These are phyloP conservation scores for Sebastiscus tertius DNA, from an alignment of 2,797 vertebrate genomes.

Conservation along the genomic window DNA sequence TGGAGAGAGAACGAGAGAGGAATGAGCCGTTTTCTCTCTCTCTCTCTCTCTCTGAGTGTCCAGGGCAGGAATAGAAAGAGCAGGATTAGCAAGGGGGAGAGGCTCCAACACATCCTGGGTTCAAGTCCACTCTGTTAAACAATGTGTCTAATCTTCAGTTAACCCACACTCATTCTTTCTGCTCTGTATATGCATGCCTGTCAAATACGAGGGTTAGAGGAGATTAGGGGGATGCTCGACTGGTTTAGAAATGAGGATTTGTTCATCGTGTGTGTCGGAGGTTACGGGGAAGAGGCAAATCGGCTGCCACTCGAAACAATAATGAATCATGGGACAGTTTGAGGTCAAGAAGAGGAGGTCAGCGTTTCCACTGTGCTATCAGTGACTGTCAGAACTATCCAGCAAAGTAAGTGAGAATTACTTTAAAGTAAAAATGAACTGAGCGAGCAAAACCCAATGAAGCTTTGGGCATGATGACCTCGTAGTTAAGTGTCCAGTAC, in stretches of 20 bases:
- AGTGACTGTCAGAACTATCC: neutral
- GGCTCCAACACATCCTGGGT: conserved; percentile 3
- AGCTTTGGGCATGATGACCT: neutral
- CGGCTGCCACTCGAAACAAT: conserved; percentile 7
- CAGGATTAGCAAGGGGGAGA: conserved; percentile 12
- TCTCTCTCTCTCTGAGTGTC: conserved; percentile 1
- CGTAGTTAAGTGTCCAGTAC: neutral
- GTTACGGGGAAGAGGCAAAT: neutral
- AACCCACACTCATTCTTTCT: conserved; percentile 9
- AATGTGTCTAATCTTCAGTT: conserved; percentile 45
- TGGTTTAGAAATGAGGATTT: conserved; percentile 35
- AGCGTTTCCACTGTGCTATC: neutral
- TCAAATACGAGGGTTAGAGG: conserved; percentile 10
- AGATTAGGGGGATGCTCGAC: conserved; percentile 30
- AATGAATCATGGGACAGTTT: neutral
- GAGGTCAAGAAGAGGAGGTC: conserved; percentile 5
- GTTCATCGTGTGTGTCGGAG: conserved; percentile 32
- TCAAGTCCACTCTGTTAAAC: conserved; percentile 46
- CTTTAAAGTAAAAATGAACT: neutral
- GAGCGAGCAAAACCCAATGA: neutral
- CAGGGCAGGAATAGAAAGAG: conserved; percentile 28
- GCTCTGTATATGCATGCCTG: neutral
- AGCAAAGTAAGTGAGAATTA: neutral
- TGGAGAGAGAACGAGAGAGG: conserved; percentile 23
- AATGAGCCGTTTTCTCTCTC: conserved; percentile 19